Evolutionary conservation across 2,888 invertebrate genomes (phyloP).

Genomic region (Philonicus albiceps): DNA sequence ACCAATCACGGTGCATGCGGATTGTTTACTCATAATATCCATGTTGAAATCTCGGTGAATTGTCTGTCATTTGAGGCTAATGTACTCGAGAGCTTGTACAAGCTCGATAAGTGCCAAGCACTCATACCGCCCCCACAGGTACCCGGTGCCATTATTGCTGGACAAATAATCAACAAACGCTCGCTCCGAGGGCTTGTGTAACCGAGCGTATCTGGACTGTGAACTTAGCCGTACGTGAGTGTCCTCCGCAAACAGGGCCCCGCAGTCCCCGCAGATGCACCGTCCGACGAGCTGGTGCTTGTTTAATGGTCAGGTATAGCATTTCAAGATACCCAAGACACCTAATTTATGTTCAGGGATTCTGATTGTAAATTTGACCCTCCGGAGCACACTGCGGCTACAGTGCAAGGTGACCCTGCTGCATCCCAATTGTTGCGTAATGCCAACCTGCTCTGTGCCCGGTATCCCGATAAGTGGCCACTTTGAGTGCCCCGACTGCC

Average conservation of each 20-base stretch:
- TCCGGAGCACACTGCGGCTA: background rate
- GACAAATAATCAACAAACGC: conserved; percentile 38
- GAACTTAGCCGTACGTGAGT: conserved; percentile 27
- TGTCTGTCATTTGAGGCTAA: conserved; percentile 39
- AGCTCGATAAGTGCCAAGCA: conserved; percentile 34
- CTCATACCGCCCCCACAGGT: conserved; percentile 2
- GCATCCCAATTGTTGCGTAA: background rate
- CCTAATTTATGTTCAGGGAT: conserved; percentile 31
- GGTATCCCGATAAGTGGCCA: background rate
- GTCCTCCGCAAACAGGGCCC: conserved; percentile 10
- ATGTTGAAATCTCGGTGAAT: conserved; percentile 39
- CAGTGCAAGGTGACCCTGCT: background rate
- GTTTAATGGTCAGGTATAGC: conserved; percentile 22
- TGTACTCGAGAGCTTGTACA: conserved; percentile 28
- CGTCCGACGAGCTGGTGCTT: background rate
- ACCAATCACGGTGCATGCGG: conserved; percentile 29
- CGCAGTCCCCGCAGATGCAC: background rate
- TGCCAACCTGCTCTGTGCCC: background rate
- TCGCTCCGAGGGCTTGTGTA: background rate
- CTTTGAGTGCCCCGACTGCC: background rate
- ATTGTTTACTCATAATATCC: conserved; percentile 37
- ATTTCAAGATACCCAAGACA: conserved; percentile 37
- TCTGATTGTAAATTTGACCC: conserved; percentile 30
- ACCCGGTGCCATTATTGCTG: conserved; percentile 20
- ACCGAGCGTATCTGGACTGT: background rate